Base-by-base conservation (phyloP, 2,797 vertebrate genomes). In the Lophius americanus region DNA sequence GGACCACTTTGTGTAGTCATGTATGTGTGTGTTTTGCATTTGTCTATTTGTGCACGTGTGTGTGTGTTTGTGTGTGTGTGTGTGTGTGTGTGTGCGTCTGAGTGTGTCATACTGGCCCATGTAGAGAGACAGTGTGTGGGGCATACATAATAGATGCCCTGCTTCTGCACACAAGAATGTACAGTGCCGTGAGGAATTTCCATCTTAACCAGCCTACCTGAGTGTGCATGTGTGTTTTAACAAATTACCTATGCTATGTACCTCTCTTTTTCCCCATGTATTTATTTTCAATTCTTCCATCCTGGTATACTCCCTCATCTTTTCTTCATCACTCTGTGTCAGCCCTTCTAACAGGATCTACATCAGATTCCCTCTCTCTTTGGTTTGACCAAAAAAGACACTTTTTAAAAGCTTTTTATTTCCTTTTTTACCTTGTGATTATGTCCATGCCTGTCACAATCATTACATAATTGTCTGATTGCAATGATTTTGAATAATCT, bases 101-200 rank as follows among this genome's bases (percentile, higher is more conserved):
- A 6, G 65, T 44, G 53, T 83, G 75, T 82, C 68, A 74, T 75
- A 60, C 78, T 91, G 89, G 89, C 91, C 90, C 84, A 75, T 88
- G 86, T 89, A 89, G 88, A 90, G 88, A 79, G 79, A 79, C 41
- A 32, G 67, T 73, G 77, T 77, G 78, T 66, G 78, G 73, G 73
- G 70, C 88, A 91, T 91, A 76, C 84, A 89, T 92, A 90, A 91
- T 91, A 77, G 76, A 91, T 89, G 87, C 76, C 60, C 57, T 81
- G 72, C 78, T 78, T 83, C 78, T 60, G 14, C 65, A 76, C 83
- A 87, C 64, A 72, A 49, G 76, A 73, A 75, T 54, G 60, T 73
- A 69, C 73, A 84, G 65, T 41, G 62, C 83, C 33, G n/a, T 46
- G 65, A 90, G 86, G 83, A 85, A 88, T 85, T 81, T 79, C 79